Base-by-base conservation (phyloP, 30 jellyfish, hydroid and myxozoan species). In the Aurelia coerulea region DNA sequence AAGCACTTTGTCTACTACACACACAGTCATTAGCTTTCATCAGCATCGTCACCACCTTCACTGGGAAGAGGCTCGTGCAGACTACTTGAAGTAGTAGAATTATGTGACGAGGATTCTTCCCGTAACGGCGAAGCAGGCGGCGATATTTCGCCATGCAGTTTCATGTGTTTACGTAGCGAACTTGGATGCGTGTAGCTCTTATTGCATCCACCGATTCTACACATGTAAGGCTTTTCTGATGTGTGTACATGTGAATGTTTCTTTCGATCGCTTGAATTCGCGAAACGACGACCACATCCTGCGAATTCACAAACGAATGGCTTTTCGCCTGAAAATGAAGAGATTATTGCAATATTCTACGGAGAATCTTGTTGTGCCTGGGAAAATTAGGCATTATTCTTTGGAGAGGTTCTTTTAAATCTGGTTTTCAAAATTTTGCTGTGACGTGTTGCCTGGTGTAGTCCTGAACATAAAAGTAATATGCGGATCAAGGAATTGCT, bases 131-230 rank as follows among this genome's bases (percentile, higher is more conserved):
- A 86, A 10, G 58, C 92, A 2, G 68, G 54, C 16, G 98, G 98
- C 66, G 97, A 85, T 29, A 84, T 71, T 32, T 88, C 97, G 67
- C 98, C 97, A 59, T 93, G 98, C 58, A 93, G 68, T 88, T 93
- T 93, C 84, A 77, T 67, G 68, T 93, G 98, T 67, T 93, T 93
- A 33, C 98, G 90, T 52, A 93, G 69, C 17, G 96, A 82, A 63
- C 97, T 88, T 31, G 98, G 98, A 65, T 93, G 98, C 37, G 98
- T 93, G 78, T 93, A 93, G 68, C 98, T 93, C 73, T 93, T 93
- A 73, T 77, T 93, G 76, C 98, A 93, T 18, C 96, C 95, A 13
- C 91, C 95, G 32, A 81, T 86, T 65, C 96, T 92, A 65, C 98
- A 93, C 52, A 96, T 70, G 92, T 93, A 93, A 29, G 97, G 97